Conservation (phyloP, 2,113 vertebrate species). For the Dolichotis patagonum region DNA sequence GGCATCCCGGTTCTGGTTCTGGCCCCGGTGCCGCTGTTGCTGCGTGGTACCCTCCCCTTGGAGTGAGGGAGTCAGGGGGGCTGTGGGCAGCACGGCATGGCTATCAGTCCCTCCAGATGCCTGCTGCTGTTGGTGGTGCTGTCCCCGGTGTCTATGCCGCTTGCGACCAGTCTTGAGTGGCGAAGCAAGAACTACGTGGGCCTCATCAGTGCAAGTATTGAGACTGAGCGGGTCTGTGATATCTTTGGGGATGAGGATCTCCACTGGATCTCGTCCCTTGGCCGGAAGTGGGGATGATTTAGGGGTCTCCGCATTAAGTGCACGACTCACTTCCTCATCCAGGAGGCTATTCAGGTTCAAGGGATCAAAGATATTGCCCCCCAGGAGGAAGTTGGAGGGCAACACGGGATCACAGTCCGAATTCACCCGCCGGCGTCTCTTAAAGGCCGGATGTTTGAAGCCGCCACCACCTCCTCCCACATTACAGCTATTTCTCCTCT, state of each 20-base stretch:
- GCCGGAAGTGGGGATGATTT: slow-evolving; percentile 92
- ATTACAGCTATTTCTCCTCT: slow-evolving; percentile 91
- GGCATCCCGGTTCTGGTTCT: slow-evolving; percentile 79
- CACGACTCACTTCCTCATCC: slow-evolving; percentile 93
- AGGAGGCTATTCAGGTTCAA: slow-evolving; percentile 95
- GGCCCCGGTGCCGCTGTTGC: slow-evolving; percentile 61
- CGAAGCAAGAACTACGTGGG: slow-evolving; percentile 88
- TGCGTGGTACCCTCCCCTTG: slow-evolving; percentile 66
- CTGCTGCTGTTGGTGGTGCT: slow-evolving; percentile 82
- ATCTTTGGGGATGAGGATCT: slow-evolving; percentile 95
- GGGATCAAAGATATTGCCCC: slow-evolving; percentile 96
- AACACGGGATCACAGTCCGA: slow-evolving; percentile 92
- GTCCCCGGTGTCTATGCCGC: slow-evolving; percentile 89
- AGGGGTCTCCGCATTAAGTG: slow-evolving; percentile 93
- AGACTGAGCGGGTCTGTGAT: slow-evolving; percentile 95
- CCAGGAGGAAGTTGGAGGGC: slow-evolving; percentile 93
- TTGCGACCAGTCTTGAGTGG: slow-evolving; percentile 88
- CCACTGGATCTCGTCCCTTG: slow-evolving; percentile 90
- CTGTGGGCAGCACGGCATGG: slow-evolving; percentile 62
- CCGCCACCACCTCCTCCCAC: slow-evolving; percentile 82
- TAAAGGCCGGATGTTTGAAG: slow-evolving; percentile 90
- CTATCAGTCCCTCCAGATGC: slow-evolving; percentile 78
- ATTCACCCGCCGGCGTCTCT: slow-evolving; percentile 89
- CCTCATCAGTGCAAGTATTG: slow-evolving; percentile 86
- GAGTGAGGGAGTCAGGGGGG: slow-evolving; percentile 67